Base-by-base conservation (phyloP, 2,797 vertebrate species). In the Ctenochaetus hawaiiensis region DNA sequence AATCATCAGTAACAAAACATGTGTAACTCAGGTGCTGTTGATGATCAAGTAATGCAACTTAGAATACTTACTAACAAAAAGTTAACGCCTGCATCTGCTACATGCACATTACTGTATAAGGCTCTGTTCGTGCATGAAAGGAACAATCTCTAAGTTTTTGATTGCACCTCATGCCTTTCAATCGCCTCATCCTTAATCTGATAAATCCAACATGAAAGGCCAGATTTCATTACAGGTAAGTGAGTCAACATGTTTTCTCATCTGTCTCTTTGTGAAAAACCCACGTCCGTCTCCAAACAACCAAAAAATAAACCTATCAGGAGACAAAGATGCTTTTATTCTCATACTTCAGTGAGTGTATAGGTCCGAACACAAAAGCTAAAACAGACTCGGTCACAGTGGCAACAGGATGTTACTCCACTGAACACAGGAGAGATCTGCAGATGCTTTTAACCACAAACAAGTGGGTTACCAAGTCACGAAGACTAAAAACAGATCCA, bases 391-490 rank as follows among this genome's bases (percentile, higher is more conserved):
- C 0, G 62, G 53, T 51, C 18, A 34, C 30, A 65, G 3, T 0
- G 5, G n/a, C 17, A 20, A 62, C 77, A 82, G 73, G 77, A 85
- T 45, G 63, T 72, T 30, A 61, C 70, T 81, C 65, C 59, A 49
- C 74, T 30, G 34, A 52, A 80, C 66, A 76, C 69, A 12, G 39
- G 37, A 43, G 2, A 7, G 3, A 73, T 54, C 62, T 83, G 67
- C 75, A 75, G 76, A 77, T 81, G 87, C 76, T 83, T 84, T 72
- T 60, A 87, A 69, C 80, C 78, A 62, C 81, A 78, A 39, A 81
- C 52, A 89, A 89, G 68, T 87, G 58, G 66, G 90, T 91, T 82
- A 87, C 76, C 69, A 74, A 90, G 91, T 90, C 87, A 89, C 80
- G 79, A 68, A 69, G 74, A 82, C 41, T 22, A 11, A 59, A 57